Percentiles rank a stretch among this genome's conserved stretches.
These are phyloP conservation scores for Phyllostomus discolor DNA, from an alignment of 2,113 vertebrate species.

Conservation along the genomic window DNA sequence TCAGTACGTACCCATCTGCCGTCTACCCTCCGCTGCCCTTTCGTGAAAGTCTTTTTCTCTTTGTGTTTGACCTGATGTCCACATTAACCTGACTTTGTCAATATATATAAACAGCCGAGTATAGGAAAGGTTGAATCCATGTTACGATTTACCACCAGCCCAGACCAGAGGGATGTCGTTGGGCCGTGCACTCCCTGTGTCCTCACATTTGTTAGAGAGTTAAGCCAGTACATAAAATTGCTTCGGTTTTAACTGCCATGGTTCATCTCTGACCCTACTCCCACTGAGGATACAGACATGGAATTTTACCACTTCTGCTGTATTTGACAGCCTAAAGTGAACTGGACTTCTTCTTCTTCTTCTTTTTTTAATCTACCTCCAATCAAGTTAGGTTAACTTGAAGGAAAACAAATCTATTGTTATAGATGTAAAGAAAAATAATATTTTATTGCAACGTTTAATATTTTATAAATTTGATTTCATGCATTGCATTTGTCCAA, in stretches of 20 bases:
- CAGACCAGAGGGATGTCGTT: neutral
- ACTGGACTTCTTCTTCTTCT: neutral
- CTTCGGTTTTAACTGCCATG: neutral
- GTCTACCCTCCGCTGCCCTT: neutral
- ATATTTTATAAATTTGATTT: neutral
- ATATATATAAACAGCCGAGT: neutral
- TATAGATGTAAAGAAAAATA: neutral
- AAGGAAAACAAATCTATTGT: neutral
- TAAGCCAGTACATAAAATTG: slow-evolving; percentile 15
- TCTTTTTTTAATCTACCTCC: neutral
- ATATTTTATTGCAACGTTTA: neutral
- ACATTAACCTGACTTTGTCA: slow-evolving; percentile 35
- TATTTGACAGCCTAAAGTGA: slow-evolving; percentile 10
- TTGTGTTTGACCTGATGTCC: neutral
- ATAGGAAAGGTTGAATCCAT: neutral
- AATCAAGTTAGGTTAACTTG: neutral
- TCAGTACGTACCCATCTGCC: neutral
- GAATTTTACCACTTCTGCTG: neutral
- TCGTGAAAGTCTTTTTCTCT: neutral
- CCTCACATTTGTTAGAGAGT: slow-evolving; percentile 35
- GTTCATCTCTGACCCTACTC: slow-evolving; percentile 19
- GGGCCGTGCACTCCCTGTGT: neutral
- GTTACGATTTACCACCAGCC: slow-evolving; percentile 16
- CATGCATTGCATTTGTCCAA: neutral
- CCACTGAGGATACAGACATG: neutral